Base-by-base conservation (phyloP, 2,888 invertebrate genomes). In the Cotesia congregata region DNA sequence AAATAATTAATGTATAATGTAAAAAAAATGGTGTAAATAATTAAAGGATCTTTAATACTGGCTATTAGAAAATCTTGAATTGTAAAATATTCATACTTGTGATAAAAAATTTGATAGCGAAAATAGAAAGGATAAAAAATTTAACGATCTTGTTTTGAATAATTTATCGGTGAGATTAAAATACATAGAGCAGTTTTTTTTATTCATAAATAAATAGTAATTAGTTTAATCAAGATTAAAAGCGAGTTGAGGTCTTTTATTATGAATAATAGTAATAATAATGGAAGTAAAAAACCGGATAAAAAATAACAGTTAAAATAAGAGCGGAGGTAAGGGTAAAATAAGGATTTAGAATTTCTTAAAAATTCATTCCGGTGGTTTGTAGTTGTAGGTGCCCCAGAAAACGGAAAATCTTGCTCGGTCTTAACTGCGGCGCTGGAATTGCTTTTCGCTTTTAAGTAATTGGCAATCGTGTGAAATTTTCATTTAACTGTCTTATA, bases 381-480 rank as follows among this genome's bases (percentile, higher is more conserved):
- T 30, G 12, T 4, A 39, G 40, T 60, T 12, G 60, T 62, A 61
- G 71, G 71, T 73, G 65, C 67, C 65, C 73, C 73, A 73, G 73
- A 73, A 73, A 73, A 70, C 67, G 67, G 67, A 73, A 73, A 73
- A 70, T 40, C 64, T 41, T 72, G 12, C 50, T 50, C 50, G 20
- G 50, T 72, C 62, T 74, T 65, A 67, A 41, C 15, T 41, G 68
- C 7, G 38, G 67, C 62, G 61, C 64, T 71, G 79, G 71, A 81
- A 81, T 81, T 81, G 79, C 75, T 79, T 81, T 75, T 78, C 77
- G 71, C 79, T 79, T 74, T 78, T 80, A 80, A 81, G 80, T 81
- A 81, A 81, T 81, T 81, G 81, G 79, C 81, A 80, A 81, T 81
- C 80, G 81, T 78, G 79, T 72, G 77, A 76, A 81, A 80, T 81